phyloP scores from a whole-genome alignment of 2,888 invertebrate species.

The Lysandra bellargus region DNA sequence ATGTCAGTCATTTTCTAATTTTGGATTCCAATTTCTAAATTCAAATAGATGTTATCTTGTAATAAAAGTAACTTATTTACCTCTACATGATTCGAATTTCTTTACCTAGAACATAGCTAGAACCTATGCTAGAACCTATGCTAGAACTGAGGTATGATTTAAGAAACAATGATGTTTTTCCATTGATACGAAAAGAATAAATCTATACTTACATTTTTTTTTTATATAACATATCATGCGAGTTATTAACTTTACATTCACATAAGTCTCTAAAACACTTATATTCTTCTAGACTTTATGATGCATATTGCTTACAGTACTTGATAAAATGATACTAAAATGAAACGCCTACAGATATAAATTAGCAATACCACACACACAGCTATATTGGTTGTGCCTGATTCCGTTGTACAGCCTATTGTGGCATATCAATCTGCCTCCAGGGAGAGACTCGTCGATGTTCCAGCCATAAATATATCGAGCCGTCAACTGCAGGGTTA shows the following conservation, averaged over 20 bases:
- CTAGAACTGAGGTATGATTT: too few species aligned
- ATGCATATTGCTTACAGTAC: too few species aligned
- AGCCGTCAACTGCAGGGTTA: neutral
- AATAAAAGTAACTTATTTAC: neutral
- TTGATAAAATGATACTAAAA: too few species aligned
- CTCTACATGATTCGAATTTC: neutral
- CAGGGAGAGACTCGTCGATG: neutral
- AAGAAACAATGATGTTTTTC: too few species aligned
- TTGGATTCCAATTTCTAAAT: neutral
- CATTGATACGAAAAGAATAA: too few species aligned
- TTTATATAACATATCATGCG: too few species aligned
- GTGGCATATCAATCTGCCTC: neutral
- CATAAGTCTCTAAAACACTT: too few species aligned
- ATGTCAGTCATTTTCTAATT: neutral
- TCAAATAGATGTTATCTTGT: neutral
- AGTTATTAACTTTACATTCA: too few species aligned
- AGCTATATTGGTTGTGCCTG: neutral
- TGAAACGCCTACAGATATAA: neutral
- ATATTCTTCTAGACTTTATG: too few species aligned
- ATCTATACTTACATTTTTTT: too few species aligned
- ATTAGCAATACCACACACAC: neutral
- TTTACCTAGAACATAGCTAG: neutral
- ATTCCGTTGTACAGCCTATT: neutral
- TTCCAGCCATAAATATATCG: slow-evolving; percentile 1
- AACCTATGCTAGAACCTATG: too few species aligned